phyloP scores from a whole-genome alignment of 1,140 invertebrate species.

The Amphibalanus amphitrite region DNA sequence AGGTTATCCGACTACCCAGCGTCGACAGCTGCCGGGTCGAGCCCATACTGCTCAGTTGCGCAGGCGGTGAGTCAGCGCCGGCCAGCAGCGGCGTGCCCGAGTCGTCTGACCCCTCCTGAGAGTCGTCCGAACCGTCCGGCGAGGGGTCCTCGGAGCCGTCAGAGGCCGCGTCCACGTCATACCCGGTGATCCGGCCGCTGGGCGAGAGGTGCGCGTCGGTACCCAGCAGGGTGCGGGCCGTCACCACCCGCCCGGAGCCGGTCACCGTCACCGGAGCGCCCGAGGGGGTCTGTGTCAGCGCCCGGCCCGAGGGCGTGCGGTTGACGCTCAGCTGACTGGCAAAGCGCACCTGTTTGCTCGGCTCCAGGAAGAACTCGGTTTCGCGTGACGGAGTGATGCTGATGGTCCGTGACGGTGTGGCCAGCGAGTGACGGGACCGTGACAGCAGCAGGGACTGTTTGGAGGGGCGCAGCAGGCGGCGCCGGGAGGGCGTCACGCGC shows the following conservation, averaged over 20 bases:
- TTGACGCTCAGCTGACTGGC: neutral
- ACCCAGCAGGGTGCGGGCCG: neutral
- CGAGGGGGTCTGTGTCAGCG: neutral
- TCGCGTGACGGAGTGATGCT: neutral
- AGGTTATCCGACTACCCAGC: neutral
- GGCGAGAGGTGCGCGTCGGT: neutral
- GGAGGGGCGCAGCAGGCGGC: neutral
- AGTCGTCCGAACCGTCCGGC: too few relatives aligned
- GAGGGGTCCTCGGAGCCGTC: neutral
- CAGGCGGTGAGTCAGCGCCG: neutral
- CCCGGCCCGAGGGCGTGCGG: neutral
- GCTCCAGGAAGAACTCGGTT: neutral
- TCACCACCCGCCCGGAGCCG: neutral
- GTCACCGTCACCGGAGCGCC: neutral
- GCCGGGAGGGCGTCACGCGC: neutral
- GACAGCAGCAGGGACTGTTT: neutral
- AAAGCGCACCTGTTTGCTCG: neutral
- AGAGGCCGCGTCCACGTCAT: neutral
- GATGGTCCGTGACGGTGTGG: neutral
- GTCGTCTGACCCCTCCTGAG: neutral
- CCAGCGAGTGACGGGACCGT: neutral
- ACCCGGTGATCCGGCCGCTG: neutral
- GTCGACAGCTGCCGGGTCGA: neutral
- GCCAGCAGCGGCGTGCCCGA: neutral
- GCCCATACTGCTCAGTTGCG: neutral